Percentiles rank a stretch among this genome's conserved stretches.
phyloP scores from a whole-genome alignment of 2,113 vertebrate genomes.

The Cygnus buccinator region DNA sequence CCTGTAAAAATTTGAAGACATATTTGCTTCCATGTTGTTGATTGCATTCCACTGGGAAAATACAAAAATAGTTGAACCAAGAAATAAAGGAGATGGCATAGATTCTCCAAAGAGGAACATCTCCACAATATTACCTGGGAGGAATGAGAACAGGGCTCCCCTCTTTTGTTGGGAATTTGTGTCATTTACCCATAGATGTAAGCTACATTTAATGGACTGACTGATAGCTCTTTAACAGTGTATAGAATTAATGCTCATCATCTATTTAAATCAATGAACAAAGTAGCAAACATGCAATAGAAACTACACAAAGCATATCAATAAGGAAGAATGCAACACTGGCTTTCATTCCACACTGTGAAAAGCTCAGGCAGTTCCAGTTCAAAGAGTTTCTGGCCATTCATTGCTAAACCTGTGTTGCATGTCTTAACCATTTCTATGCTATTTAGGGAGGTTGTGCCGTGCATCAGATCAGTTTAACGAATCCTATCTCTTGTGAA shows the following conservation, averaged over 20 bases:
- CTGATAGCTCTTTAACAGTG: neutral
- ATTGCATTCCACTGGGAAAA: neutral
- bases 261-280: neutral
- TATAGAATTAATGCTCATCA: neutral
- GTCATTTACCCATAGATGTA: neutral
- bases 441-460: neutral
- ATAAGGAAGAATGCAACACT: neutral
- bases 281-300: neutral
- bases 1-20: neutral
- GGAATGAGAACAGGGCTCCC: neutral
- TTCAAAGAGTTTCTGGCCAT: neutral
- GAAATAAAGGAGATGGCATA: neutral
- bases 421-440: neutral
- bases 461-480: neutral
- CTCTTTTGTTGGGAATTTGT: neutral
- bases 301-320: neutral
- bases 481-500: neutral
- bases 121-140: neutral
- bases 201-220: neutral
- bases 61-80: neutral
- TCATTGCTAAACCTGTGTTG: neutral
- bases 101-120: neutral
- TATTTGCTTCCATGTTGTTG: neutral
- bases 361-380: neutral
- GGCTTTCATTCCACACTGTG: neutral